Evolutionary conservation across 2,113 vertebrate genomes (phyloP), one percentile per base, ranked within the genome.

Genomic region (Romanogobio albipinnatus): DNA sequence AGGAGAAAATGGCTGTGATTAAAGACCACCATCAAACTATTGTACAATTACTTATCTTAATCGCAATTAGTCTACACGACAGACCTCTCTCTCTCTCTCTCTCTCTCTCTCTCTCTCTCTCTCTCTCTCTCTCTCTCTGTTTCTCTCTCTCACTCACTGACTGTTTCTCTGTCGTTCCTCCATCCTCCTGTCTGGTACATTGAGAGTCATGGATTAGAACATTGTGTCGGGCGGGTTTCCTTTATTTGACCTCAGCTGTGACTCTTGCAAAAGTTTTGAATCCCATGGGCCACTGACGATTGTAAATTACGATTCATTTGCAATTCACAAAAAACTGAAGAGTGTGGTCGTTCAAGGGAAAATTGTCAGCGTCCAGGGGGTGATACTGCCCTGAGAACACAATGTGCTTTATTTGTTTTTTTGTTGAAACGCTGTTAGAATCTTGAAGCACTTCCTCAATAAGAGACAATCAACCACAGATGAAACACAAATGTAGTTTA

Each of bases 1-100:
- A 83, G 83, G 91, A 89, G 87, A 91, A 90, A 91, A 91, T 85
- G 87, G 88, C 88, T 84, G 88, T 86, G 43, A 77, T 77, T 79
- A 88, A 85, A 87, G 91, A 92, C 61, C 79, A 66, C 47, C 62
- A 36, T 49, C 79, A 66, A 77, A 66, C 76, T 70, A 85, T 56
- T 77, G 29, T 84, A 81, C 87, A 83, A 49, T 80, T 80, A 80
- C 79, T 75, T 58, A 82, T 83, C 61, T 58, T 85, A 88, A 84
- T 68, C 78, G 58, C 24, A 45, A 71, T 85, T 71, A 62, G 66
- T 61, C 86, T 83, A 76, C 22, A 82, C 10, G 29, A 76, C 19
- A 77, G 19, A 56, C 22, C 33, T 66, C 29, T 36, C 36, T 36
- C 36, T 36, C 36, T 36, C 36, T 36, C 36, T 36, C 36, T 36